Evolutionary conservation across 1,140 invertebrate genomes (phyloP).

Genomic region (Polypedilum pembai): DNA sequence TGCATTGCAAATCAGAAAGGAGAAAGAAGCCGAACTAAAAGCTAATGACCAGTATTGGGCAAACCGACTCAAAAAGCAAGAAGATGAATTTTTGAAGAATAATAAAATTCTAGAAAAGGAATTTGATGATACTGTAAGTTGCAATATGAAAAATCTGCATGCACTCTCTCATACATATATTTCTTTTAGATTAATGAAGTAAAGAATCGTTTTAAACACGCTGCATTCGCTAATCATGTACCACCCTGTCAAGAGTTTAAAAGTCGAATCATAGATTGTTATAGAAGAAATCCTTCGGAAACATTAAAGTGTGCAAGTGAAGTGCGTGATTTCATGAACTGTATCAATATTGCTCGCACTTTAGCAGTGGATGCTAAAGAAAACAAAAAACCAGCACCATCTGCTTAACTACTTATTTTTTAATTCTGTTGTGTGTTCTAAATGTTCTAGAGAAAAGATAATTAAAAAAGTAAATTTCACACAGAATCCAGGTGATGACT

Average conservation of each 20-base stretch:
- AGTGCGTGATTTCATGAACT: conserved; percentile 47
- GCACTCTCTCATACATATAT: background rate
- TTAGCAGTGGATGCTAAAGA: conserved; percentile 30
- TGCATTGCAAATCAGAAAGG: conserved; percentile 40
- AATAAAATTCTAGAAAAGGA: conserved; percentile 46
- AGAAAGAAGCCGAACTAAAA: conserved; percentile 40
- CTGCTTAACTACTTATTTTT: background rate
- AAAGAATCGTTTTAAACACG: conserved; percentile 40
- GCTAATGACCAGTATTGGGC: conserved; percentile 47
- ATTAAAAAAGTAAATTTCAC: conserved; percentile 19
- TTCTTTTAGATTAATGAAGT: conserved; percentile 35
- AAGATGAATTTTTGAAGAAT: conserved; percentile 45
- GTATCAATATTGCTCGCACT: conserved; percentile 45
- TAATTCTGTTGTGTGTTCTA: background rate
- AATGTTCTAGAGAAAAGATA: background rate
- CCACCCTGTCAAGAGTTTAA: conserved; percentile 46
- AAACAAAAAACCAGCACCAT: conserved; percentile 4
- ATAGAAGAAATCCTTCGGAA: conserved; percentile 47
- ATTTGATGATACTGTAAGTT: conserved; percentile 43
- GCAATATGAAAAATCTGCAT: too few relatives aligned
- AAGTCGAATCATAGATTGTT: conserved; percentile 47
- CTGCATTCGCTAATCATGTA: conserved; percentile 37
- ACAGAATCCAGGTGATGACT: conserved; percentile 1
- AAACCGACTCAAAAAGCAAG: conserved; percentile 43
- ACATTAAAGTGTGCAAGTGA: conserved; percentile 47